Base-by-base conservation (phyloP, 2,113 vertebrate species). In the Misgurnus anguillicaudatus region DNA sequence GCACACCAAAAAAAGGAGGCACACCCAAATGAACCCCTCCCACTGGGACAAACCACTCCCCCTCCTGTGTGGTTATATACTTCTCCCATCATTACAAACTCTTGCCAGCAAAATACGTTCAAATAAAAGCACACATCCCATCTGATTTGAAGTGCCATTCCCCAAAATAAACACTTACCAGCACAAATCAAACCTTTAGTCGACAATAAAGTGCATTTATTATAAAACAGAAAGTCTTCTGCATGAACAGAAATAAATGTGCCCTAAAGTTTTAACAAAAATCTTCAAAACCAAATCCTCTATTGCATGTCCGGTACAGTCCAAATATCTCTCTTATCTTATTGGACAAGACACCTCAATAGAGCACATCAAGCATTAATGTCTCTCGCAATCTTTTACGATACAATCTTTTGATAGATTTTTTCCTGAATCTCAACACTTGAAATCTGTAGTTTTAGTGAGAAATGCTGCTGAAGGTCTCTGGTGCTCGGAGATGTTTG, bases 1-100 rank as follows among this genome's bases (percentile, higher is more conserved):
- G 93, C 80, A 89, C 94, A 4, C 93, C 86, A 6, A 93, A 92
- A 85, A 93, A 93, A 80, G 79, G 81, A 0, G 81, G 84, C 13
- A 69, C 85, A 69, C 86, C 90, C 13, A 92, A 91, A 80, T 91
- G 73, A 19, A 14, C 13, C 6, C 8, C 36, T 10, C 57, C 60
- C 3, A 38, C 42, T 5, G 21, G 16, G 13, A 17, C 5, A 48
- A 17, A 53, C n/a, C 72, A 47, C 24, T 62, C 65, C 3, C 36
- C 21, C 14, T 2, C 5, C 17, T 57, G 17, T 57, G 7, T 45
- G 7, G 7, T 9, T 2, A 75, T 71, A 57, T 10, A 10, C 60
- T 31, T 16, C 38, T 0, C 60, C 38, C 3, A 14, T 38, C 53
- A 11, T 53, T 11, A 31, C 53, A 53, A 45, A 11, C 24, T 3